These are phyloP conservation scores for Thryonomys swinderianus DNA, from an alignment of 2,113 vertebrate species.

Conservation along the genomic window DNA sequence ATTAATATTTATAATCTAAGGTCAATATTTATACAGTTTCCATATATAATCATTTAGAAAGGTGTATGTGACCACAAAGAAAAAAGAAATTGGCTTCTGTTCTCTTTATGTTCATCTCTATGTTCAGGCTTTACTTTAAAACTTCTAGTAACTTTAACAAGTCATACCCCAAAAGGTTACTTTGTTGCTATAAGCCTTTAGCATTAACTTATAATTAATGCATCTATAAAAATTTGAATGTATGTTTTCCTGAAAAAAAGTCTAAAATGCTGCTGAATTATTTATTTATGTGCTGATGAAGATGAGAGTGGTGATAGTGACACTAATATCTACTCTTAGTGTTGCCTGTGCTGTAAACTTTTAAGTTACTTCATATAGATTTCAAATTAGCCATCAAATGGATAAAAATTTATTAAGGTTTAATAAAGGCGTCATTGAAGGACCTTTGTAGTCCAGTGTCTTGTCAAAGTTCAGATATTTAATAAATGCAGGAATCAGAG, in stretches of 20 bases:
- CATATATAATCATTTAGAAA: neutral
- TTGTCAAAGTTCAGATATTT: neutral
- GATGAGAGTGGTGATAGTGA: neutral
- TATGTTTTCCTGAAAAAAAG: neutral
- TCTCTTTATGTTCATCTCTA: neutral
- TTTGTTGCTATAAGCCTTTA: neutral
- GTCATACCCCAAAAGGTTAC: neutral
- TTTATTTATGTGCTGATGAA: neutral
- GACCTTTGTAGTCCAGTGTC: neutral
- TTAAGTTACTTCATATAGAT: neutral
- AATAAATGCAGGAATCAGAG: neutral
- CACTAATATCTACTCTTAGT: neutral
- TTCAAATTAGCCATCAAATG: neutral
- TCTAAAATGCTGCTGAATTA: neutral
- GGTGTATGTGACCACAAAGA: neutral
- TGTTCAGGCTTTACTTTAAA: neutral
- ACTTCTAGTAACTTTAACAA: neutral
- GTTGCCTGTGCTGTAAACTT: neutral
- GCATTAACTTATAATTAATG: neutral
- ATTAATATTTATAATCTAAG: conserved; percentile 38
- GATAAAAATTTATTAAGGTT: neutral
- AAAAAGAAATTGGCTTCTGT: neutral
- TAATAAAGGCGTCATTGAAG: neutral
- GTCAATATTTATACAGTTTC: neutral
- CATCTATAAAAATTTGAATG: neutral